Percentiles rank a stretch among this genome's conserved stretches.
Conservation (phyloP, 2,797 vertebrate genomes). For the Poliocrania exsul region DNA sequence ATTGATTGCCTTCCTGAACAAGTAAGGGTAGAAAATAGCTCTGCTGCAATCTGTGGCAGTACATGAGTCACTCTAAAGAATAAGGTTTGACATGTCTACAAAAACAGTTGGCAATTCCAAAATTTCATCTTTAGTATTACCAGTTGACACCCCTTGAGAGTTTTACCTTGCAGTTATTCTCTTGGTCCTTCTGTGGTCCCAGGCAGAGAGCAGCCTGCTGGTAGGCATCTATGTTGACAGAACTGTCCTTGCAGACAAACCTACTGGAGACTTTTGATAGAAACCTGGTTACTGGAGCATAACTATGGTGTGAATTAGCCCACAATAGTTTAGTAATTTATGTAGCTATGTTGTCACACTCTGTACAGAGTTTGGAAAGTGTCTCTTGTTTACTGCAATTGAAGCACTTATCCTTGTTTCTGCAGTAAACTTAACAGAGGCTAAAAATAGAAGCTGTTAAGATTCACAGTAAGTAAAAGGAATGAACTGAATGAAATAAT, state of each 20-base stretch:
- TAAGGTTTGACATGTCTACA: background rate
- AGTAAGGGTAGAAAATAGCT: background rate
- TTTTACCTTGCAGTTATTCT: background rate
- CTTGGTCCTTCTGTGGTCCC: background rate
- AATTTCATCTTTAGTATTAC: background rate
- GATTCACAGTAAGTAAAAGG: slow-evolving; percentile 18
- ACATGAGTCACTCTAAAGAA: background rate
- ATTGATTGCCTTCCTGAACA: background rate
- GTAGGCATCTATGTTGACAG: background rate
- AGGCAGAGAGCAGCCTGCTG: background rate
- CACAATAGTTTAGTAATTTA: background rate
- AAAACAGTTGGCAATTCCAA: background rate
- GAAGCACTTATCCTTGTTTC: slow-evolving; percentile 43
- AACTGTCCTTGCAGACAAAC: background rate
- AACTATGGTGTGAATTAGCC: background rate
- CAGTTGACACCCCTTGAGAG: background rate
- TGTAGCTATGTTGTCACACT: background rate
- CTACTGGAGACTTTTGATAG: background rate
- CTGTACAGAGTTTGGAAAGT: background rate
- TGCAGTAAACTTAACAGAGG: slow-evolving; percentile 18
- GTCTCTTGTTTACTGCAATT: background rate
- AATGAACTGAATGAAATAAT: slow-evolving; percentile 2
- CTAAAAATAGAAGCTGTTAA: slow-evolving; percentile 18
- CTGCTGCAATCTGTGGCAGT: background rate
- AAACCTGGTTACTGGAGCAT: background rate